Base-by-base conservation (phyloP, 2,888 invertebrate species). In the Agrochola macilenta region DNA sequence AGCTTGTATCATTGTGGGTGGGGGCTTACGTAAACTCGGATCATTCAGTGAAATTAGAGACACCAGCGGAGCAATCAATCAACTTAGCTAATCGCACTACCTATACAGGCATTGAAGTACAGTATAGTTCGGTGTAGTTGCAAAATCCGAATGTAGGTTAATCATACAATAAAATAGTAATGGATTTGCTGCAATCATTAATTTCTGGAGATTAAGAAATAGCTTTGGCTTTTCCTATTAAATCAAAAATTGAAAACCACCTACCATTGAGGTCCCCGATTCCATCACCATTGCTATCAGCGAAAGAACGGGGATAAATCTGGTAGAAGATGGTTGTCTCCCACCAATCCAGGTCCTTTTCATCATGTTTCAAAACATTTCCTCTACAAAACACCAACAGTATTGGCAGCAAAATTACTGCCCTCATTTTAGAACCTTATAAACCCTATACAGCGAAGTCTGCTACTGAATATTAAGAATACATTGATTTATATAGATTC, bases 291-390 rank as follows among this genome's bases (percentile, higher is more conserved):
- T 98, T 93, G 78, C 97, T 97, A 91, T 99, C 99, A 90, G 97
- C 97, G 93, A 98, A 99, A 1, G 98, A 98, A 82, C 98, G 97
- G 0, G 98, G 98, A 91, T 98, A 98, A 72, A 98, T 97, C 93
- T 98, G 98, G 93, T 99, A 99, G 85, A 98, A 97, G 60, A 97
- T 97, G 5, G 98, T 97, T 17, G 97, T 97, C 88, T 98, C 97
- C 98, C 98, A 98, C 99, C 99, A 99, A 86, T 97, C 97, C 39
- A 91, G 86, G 1, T 93, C 91, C 2, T 79, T 88, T 66, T 92
- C 92, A 17, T 90, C 76, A 66, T 89, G 87, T 57, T 88, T 90
- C 57, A 89, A 81, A 35, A 93, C 83, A 66, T 88, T 90, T 17
- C 90, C 92, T 78, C 87, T 83, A 87, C 91, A 91, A 11, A 91